These are phyloP conservation scores for Pseudomyrmex flavicornis DNA, from an alignment of 1,140 invertebrate genomes.

Conservation along the genomic window DNA sequence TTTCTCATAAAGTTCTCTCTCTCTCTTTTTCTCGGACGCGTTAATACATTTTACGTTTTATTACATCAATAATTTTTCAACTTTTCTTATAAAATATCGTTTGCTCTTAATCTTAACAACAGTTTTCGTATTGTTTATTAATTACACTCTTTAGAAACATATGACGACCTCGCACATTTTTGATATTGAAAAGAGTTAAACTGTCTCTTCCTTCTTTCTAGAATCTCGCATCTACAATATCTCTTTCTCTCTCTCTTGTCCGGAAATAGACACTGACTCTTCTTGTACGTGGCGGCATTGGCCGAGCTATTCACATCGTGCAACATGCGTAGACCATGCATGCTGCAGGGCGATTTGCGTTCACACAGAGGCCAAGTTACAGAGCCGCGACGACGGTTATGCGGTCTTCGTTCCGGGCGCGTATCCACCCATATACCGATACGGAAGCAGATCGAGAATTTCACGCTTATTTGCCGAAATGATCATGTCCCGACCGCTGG, in stretches of 20 bases:
- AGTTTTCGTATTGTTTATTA: too few species aligned
- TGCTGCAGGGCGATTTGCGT: background rate
- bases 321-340: background rate
- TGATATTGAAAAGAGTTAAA: too few species aligned
- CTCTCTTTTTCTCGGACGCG: too few species aligned
- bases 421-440: constrained; percentile 18
- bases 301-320: background rate
- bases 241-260: too few species aligned
- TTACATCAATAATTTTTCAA: too few species aligned
- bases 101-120: too few species aligned
- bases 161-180: too few species aligned
- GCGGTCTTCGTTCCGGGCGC: constrained; percentile 32
- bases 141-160: too few species aligned
- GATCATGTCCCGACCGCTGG: constrained; percentile 33
- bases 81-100: too few species aligned
- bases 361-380: constrained; percentile 54
- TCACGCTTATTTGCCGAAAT: constrained; percentile 77
- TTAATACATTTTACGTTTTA: too few species aligned
- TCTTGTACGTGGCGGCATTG: background rate
- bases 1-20: background rate
- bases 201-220: too few species aligned
- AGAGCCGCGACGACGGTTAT: constrained; percentile 55
- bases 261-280: background rate
- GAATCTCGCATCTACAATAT: too few species aligned
- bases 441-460: constrained; percentile 77